Percentiles rank a stretch among this genome's conserved stretches.
phyloP scores from a whole-genome alignment of 2,888 invertebrate species.

The Mantis religiosa region DNA sequence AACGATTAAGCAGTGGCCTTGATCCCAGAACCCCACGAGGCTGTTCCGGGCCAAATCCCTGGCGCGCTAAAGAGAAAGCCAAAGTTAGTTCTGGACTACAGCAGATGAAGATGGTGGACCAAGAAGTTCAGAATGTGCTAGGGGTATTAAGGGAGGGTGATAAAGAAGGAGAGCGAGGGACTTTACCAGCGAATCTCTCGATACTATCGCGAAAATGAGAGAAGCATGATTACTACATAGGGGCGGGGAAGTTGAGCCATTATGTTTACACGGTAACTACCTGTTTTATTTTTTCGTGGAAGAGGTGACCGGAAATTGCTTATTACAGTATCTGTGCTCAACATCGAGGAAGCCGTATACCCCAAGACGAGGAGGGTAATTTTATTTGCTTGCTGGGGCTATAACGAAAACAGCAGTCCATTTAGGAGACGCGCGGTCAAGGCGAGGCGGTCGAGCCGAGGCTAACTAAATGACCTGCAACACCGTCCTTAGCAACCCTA shows the following conservation, averaged over 20 bases:
- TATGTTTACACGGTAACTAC: background rate
- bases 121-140: background rate
- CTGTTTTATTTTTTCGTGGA: constrained; percentile 2
- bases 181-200: background rate
- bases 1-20: too few relatives aligned
- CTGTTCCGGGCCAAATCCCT: too few relatives aligned
- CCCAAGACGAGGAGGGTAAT: background rate
- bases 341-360: background rate
- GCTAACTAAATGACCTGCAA: background rate
- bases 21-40: too few relatives aligned
- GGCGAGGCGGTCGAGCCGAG: background rate
- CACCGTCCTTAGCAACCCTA: background rate
- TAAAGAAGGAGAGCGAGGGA: background rate
- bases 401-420: background rate
- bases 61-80: background rate
- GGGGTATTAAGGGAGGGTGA: background rate
- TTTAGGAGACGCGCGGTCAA: background rate
- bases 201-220: background rate
- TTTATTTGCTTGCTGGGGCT: background rate
- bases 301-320: constrained; percentile 13
- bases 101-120: background rate
- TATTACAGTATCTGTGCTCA: background rate
- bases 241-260: background rate
- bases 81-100: background rate
- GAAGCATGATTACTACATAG: background rate